Evolutionary conservation across 2,113 vertebrate genomes (phyloP).

Genomic region (Podarcis muralis): DNA sequence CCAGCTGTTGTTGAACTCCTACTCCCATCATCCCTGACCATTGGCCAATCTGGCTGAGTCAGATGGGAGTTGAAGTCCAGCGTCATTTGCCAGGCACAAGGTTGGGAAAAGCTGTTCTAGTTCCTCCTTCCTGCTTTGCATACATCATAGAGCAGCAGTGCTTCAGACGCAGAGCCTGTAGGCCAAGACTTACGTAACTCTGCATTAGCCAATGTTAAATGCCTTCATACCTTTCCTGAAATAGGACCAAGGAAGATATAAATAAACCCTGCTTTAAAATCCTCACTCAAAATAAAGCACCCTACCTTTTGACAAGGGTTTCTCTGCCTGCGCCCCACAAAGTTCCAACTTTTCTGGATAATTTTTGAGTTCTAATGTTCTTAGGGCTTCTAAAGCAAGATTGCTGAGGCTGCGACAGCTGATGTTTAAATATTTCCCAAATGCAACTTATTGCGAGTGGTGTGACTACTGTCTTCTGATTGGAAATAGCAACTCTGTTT

Average conservation of each 20-base stretch:
- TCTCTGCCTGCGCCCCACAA: background rate
- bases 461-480: background rate
- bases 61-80: background rate
- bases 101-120: background rate
- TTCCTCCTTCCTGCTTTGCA: background rate
- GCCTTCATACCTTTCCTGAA: background rate
- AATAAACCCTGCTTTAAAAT: background rate
- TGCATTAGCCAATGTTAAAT: background rate
- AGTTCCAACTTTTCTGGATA: no score
- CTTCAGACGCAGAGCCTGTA: background rate
- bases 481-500: background rate
- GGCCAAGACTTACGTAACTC: background rate
- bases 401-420: background rate
- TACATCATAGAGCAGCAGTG: background rate
- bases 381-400: background rate
- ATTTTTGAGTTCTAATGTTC: background rate
- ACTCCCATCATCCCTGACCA: background rate
- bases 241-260: background rate
- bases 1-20: background rate
- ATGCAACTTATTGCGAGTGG: no score
- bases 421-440: no score
- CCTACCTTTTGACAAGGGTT: background rate
- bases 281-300: background rate
- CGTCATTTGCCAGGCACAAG: background rate
- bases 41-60: background rate